Base-by-base conservation (phyloP, 2,797 vertebrate genomes). In the Cyprinella venusta region DNA sequence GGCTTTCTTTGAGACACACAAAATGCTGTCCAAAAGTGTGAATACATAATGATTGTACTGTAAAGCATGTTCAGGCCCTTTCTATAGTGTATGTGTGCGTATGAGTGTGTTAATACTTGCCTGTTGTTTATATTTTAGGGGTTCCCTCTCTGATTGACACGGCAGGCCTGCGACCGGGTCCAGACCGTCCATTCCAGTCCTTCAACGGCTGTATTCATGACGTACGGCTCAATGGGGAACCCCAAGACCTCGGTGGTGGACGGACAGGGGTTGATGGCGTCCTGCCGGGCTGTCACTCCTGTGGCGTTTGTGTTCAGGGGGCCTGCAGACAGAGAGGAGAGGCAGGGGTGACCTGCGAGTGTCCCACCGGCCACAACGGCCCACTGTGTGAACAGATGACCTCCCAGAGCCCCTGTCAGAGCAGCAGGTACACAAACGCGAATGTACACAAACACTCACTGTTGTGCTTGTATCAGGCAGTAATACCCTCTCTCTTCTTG, bases 181-280 rank as follows among this genome's bases (percentile, higher is more conserved):
- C 95, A 0, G 97, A 99, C 38, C 95, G 97, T 21, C 92, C 94
- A 1, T 94, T 94, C 30, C 97, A 95, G n/a, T 94, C 95, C 42
- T 99, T 99, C 85, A 96, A 96, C 0, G 98, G 98, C 82, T 99
- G 98, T 86, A 96, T 99, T 87, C 97, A 97, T 0, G 97, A 99
- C 0, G 96, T 99, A 26, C 93, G 94, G 45, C 96, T 99, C 92
- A 98, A 99, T 76, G 96, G 97, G 0, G 97, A 99, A 88, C 93
- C 95, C 70, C 98, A 99, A 90, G 97, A 99, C 87, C 95, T 99
- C 92, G 96, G 94, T 88, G 89, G 92, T 77, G 92, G 95, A 26
- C 90, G 94, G 0, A 94, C 93, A 7, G 93, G 95, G 95, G 90
- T 90, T 0, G 92, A 96, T 26, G 96, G 95, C n/a, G 93, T 99